Evolutionary conservation across 2,888 invertebrate species (phyloP), one percentile per base, ranked within the genome.

Genomic region (Drosophila siamana): DNA sequence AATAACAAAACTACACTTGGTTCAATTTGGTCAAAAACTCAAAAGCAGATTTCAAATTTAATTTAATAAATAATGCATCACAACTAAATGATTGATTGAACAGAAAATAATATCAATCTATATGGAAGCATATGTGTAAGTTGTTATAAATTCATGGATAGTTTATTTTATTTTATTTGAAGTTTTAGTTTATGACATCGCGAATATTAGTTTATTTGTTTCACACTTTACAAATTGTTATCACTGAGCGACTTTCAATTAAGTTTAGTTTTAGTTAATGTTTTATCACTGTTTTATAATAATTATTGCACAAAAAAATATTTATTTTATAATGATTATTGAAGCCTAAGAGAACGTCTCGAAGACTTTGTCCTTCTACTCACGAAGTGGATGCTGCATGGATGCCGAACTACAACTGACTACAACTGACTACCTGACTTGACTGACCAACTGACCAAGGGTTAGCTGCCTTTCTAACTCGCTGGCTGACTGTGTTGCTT

Each of bases 361-460:
- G 16, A 24, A 9, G 26, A 52, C 28, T 26, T 19, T 6, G 33
- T 33, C 40, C 19, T 47, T 16, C 60, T 73, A 80, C 80, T 73
- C 72, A 76, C 68, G 52, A 61, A 59, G 63, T 68, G 65, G 30
- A 55, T 69, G 66, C 55, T 59, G 63, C 55, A 50, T 75, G 63
- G 40, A 28, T 40, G 77, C 41, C 75, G 56, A 75, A 69, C 73
- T 69, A 72, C 64, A 69, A 74, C 69, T 80, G 72, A 69, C 73
- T 69, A 72, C 64, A 69, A 74, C 69, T 80, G 72, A 69, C 74
- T 55, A 75, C 52, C 71, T 71, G 71, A 56, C 68, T 74, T 67
- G 68, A 63, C 68, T 76, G 77, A 69, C 73, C 82, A 78, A 83
- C 80, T 80, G 65, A 81, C 69, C 70, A 77, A 80, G 55, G 68